Evolutionary conservation across 2,888 invertebrate species (phyloP).

Genomic region (Congeria kusceri): DNA sequence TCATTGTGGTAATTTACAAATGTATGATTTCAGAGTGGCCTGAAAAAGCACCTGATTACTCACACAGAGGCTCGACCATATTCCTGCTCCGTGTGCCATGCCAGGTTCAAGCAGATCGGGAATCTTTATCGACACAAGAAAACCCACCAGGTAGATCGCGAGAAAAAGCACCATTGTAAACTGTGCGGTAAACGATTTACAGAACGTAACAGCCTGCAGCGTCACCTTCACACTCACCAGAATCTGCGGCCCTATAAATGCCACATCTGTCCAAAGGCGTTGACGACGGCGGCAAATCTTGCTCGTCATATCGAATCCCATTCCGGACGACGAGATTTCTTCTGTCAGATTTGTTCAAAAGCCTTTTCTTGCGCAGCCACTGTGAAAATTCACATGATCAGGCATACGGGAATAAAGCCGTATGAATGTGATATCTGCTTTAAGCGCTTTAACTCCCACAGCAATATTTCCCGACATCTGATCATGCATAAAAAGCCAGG

Average conservation of each 20-base stretch:
- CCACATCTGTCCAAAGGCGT: neutral
- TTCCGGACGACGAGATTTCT: neutral
- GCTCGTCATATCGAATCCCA: neutral
- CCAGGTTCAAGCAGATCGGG: neutral
- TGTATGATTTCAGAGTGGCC: neutral
- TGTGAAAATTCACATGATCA: slow-evolving; percentile 1
- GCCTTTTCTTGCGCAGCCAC: neutral
- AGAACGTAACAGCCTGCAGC: neutral
- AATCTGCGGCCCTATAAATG: slow-evolving; percentile 1
- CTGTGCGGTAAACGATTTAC: neutral
- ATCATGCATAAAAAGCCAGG: neutral
- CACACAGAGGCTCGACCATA: neutral
- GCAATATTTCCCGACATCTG: neutral
- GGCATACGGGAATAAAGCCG: neutral
- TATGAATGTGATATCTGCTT: slow-evolving; percentile 1
- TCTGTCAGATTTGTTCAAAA: neutral
- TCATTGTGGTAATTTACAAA: neutral
- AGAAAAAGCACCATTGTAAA: neutral
- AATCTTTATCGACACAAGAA: neutral
- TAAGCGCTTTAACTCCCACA: neutral
- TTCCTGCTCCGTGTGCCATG: neutral
- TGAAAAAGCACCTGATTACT: neutral
- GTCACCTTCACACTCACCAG: neutral
- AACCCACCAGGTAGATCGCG: neutral
- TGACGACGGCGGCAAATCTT: neutral